Base-by-base conservation (phyloP, 2,797 vertebrate species). In the Microctenopoma steveboyesi region DNA sequence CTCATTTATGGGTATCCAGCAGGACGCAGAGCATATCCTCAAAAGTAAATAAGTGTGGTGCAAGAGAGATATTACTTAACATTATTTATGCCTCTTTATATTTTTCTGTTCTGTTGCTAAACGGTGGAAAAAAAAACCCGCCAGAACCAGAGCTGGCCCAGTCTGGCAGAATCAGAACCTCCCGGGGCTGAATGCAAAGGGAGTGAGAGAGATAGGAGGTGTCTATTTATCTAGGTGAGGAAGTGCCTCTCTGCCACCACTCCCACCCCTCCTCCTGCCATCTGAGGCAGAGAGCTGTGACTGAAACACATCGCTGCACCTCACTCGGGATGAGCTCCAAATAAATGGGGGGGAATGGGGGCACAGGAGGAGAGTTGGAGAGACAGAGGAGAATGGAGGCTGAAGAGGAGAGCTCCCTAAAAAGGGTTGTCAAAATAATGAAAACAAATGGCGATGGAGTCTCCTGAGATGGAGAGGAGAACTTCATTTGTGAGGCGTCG, bases 371-470 rank as follows among this genome's bases (percentile, higher is more conserved):
- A 64, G 68, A 1, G 51, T 22, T 47, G 55, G 61, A 55, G 48
- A 72, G 72, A 63, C 22, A 2, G 78, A 68, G 77, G 78, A 58
- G 54, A 81, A 76, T 22, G 59, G 77, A 81, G 84, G 83, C 75
- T 82, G 88, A 78, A 85, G 86, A 88, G 85, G 72, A 81, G 88
- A 72, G 87, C 84, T 88, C 87, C 86, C 92, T 91, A 92, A 92
- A 92, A 89, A 80, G 83, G 79, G 71, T 89, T 94, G 94, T 93
- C 93, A 94, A 90, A 92, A 94, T 94, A 93, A 93, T 94, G 92
- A 94, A 93, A 94, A 94, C 92, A 92, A 94, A 94, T 93, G 92
- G 92, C 85, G 37, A 68, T 5, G 18, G 87, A 90, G 88, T 92
- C 90, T 90, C 92, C 86, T 50, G 91, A 90, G 93, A 92, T 83